A percentile compares a stretch with the other conserved stretches of the same genome.
These are phyloP conservation scores for Premnoplex brunnescens DNA, from an alignment of 2,797 vertebrate genomes.

Conservation along the genomic window DNA sequence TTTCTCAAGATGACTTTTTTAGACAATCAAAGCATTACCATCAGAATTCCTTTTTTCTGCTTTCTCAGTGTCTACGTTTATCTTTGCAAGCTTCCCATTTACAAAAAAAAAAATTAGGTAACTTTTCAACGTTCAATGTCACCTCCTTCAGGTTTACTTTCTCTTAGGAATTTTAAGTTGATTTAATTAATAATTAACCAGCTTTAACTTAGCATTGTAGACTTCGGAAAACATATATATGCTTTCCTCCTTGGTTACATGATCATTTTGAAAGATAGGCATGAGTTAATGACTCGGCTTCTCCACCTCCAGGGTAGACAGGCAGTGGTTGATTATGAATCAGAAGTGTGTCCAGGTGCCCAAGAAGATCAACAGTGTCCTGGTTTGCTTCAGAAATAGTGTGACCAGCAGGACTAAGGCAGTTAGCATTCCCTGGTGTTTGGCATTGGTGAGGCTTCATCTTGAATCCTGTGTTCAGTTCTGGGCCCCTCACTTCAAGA, in stretches of 20 bases:
- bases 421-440: accelerated
- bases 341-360: too few relatives aligned
- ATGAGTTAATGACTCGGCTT: background rate
- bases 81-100: background rate
- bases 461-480: background rate
- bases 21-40: background rate
- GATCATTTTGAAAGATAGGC: background rate
- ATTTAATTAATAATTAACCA: background rate
- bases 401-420: background rate
- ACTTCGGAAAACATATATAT: background rate
- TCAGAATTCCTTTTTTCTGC: background rate
- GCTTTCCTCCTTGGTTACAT: background rate
- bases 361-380: background rate
- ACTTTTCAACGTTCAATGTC: background rate
- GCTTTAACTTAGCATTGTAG: background rate
- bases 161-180: background rate
- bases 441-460: accelerated
- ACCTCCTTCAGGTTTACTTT: background rate
- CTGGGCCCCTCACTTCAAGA: background rate
- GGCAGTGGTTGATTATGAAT: background rate
- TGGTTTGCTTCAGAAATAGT: accelerated
- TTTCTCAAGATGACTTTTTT: background rate
- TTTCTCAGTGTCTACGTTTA: background rate
- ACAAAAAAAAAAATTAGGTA: background rate
- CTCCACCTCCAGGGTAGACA: background rate